Evolutionary conservation across 2,797 vertebrate species (phyloP).

Genomic region (Alosa sapidissima): DNA sequence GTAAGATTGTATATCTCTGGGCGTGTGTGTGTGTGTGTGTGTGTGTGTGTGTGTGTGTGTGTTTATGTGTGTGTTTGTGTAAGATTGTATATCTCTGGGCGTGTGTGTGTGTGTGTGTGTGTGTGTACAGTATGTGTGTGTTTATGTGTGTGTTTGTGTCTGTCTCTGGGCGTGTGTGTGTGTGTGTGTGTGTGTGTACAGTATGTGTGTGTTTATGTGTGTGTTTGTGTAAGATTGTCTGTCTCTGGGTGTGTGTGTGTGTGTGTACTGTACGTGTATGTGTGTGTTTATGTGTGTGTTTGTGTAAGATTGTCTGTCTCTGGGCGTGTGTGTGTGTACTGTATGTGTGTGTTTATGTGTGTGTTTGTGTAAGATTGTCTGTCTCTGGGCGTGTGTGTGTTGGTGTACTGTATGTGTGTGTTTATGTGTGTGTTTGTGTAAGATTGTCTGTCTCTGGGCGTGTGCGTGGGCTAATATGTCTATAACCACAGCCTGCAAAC

Average conservation of each 20-base stretch:
- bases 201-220: neutral
- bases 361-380: neutral
- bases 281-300: neutral
- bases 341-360: neutral
- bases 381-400: neutral
- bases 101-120: slow-evolving; percentile 18
- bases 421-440: slow-evolving; percentile 19
- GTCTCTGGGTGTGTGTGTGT: too few relatives aligned
- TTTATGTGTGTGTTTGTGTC: neutral
- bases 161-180: neutral
- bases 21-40: neutral
- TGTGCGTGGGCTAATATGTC: slow-evolving; percentile 37
- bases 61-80: slow-evolving; percentile 20
- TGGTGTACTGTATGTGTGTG: neutral
- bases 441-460: slow-evolving; percentile 21
- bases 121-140: neutral
- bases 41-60: neutral
- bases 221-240: neutral
- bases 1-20: too few relatives aligned
- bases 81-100: slow-evolving; percentile 30
- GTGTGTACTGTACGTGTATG: neutral
- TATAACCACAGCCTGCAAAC: neutral
- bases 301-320: slow-evolving; percentile 37
- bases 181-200: neutral
- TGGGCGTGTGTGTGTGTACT: neutral